These are phyloP conservation scores for Archivesica marissinica DNA, from an alignment of 1,140 invertebrate species.

Conservation along the genomic window DNA sequence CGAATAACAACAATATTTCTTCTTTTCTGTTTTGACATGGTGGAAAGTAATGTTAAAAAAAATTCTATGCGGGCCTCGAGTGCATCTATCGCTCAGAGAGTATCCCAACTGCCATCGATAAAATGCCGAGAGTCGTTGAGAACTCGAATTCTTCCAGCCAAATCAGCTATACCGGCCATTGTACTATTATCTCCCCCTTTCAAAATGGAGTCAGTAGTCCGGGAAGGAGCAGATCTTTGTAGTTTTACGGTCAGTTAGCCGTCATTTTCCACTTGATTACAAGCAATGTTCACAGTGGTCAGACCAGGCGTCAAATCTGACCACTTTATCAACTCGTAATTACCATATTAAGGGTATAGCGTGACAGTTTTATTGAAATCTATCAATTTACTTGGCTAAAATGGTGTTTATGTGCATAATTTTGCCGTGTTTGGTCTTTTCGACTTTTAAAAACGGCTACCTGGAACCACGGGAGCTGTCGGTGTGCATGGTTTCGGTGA, in stretches of 20 bases:
- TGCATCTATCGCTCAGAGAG: neutral
- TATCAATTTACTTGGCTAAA: slow-evolving; percentile 54
- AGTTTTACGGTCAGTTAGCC: slow-evolving; percentile 61
- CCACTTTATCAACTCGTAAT: slow-evolving; percentile 61
- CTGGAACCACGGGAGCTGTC: slow-evolving; percentile 4
- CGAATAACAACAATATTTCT: too few species aligned
- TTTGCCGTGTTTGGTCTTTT: slow-evolving; percentile 41
- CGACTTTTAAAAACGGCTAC: slow-evolving; percentile 12
- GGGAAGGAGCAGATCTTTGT: slow-evolving; percentile 44
- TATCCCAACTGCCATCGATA: neutral
- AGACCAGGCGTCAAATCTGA: slow-evolving; percentile 60
- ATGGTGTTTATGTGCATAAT: slow-evolving; percentile 60
- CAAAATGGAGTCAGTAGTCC: slow-evolving; percentile 48
- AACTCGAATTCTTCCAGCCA: slow-evolving; percentile 33
- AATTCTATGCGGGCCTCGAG: neutral
- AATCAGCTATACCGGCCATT: slow-evolving; percentile 44
- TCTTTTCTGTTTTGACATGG: too few species aligned
- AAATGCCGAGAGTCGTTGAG: slow-evolving; percentile 35
- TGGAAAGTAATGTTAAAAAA: too few species aligned
- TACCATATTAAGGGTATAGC: slow-evolving; percentile 57
- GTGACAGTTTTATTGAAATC: slow-evolving; percentile 63
- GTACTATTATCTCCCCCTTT: slow-evolving; percentile 54
- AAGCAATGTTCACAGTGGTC: slow-evolving; percentile 37
- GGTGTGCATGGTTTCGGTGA: slow-evolving; percentile 17
- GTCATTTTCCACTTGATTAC: slow-evolving; percentile 61